Evolutionary conservation across 2,888 invertebrate species (phyloP).

Genomic region (Alloplasta piceator): DNA sequence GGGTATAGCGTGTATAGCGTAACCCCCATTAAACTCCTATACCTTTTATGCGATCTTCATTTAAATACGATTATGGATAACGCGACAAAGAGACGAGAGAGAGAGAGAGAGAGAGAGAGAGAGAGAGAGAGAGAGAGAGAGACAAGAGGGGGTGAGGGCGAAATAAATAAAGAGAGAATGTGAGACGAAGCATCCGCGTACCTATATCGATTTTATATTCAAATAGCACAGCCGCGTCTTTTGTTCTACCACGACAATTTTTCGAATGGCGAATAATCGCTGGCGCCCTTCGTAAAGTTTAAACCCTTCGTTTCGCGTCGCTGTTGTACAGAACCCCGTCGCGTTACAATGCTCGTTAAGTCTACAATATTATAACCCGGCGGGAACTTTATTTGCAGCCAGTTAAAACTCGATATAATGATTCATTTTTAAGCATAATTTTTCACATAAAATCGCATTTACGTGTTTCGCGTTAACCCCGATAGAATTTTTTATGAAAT

Average conservation of each 20-base stretch:
- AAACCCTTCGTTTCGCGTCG: conserved; percentile 52
- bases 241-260: conserved; percentile 78
- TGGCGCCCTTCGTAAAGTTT: conserved; percentile 62
- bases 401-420: not conserved
- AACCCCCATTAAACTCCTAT: conserved; percentile 78
- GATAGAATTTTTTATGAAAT: no score
- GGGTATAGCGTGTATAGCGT: conserved; percentile 59
- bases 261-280: conserved; percentile 74
- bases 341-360: conserved; percentile 54
- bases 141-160: conserved; percentile 35
- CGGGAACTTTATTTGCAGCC: conserved; percentile 45
- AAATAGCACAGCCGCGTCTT: conserved; percentile 78
- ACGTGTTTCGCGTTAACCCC: no score
- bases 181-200: conserved; percentile 63
- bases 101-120: conserved; percentile 19
- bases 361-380: conserved; percentile 42
- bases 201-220: conserved; percentile 82
- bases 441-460: no score
- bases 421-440: no score
- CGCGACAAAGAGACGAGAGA: conserved; percentile 68
- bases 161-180: conserved; percentile 21
- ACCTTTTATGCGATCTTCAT: conserved; percentile 82
- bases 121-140: conserved; percentile 30
- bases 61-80: conserved; percentile 83
- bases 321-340: conserved; percentile 42